These are phyloP conservation scores for Polypterus bichir DNA, from an alignment of 2,113 vertebrate genomes.

Conservation along the genomic window DNA sequence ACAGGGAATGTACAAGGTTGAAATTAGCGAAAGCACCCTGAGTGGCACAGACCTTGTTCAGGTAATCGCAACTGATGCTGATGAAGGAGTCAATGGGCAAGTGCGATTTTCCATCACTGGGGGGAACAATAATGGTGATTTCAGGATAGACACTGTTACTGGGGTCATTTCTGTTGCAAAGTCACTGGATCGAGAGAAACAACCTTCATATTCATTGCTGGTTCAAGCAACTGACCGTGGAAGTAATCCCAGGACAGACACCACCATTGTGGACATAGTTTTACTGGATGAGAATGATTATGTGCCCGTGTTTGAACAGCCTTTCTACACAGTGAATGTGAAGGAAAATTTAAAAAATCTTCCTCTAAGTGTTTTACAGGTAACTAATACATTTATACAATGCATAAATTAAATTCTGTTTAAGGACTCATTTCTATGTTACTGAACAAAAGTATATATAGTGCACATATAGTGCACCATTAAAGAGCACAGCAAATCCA, in stretches of 20 bases:
- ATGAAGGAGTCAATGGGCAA: conserved; percentile 83
- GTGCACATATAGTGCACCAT: too few species aligned
- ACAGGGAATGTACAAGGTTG: conserved; percentile 69
- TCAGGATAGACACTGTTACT: conserved; percentile 82
- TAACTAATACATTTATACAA: conserved; percentile 33
- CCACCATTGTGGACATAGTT: conserved; percentile 58
- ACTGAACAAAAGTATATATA: too few species aligned
- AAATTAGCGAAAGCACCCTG: conserved; percentile 70
- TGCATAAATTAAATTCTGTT: background rate
- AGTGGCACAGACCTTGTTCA: conserved; percentile 76
- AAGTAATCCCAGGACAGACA: conserved; percentile 69
- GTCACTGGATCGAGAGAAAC: conserved; percentile 72
- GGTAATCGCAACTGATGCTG: conserved; percentile 66
- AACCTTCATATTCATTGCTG: conserved; percentile 54
- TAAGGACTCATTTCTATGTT: too few species aligned
- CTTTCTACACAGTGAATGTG: conserved; percentile 71
- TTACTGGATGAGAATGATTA: conserved; percentile 82
- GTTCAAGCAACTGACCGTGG: conserved; percentile 78
- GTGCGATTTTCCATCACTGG: conserved; percentile 67
- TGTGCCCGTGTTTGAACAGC: conserved; percentile 72
- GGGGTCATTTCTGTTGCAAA: conserved; percentile 77
- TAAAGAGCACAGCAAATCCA: too few species aligned
- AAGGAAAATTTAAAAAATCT: conserved; percentile 69
- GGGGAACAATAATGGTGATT: conserved; percentile 58
- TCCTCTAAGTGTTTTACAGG: conserved; percentile 77